A percentile compares a stretch with the other conserved stretches of the same genome.
Evolutionary conservation across 2,888 invertebrate species (phyloP).

Genomic region (Plebejus argus): DNA sequence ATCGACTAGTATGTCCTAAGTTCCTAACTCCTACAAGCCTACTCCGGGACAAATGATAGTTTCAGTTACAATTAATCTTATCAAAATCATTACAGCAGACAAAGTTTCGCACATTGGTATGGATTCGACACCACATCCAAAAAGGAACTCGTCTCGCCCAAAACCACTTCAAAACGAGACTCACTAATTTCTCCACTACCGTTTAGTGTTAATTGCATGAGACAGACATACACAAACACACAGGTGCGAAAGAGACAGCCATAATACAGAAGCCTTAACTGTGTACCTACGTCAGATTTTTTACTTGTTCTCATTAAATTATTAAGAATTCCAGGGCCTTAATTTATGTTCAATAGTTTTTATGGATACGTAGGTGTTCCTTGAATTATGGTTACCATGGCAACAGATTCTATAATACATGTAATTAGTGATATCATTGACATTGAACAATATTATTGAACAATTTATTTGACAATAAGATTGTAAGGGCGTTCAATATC

Average conservation of each 20-base stretch:
- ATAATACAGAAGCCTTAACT: slow-evolving; percentile 53
- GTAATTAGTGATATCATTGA: too few species aligned
- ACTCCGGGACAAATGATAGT: too few species aligned
- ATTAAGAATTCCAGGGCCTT: slow-evolving; percentile 17
- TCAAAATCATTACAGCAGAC: too few species aligned
- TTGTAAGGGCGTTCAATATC: too few species aligned
- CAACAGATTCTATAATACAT: not conserved
- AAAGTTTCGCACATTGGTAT: too few species aligned
- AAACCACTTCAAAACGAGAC: not conserved
- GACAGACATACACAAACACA: slow-evolving; percentile 50
- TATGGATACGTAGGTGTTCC: not conserved
- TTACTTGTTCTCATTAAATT: slow-evolving; percentile 26
- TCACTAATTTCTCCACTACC: slow-evolving; percentile 78
- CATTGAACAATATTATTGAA: too few species aligned
- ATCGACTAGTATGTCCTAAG: too few species aligned
- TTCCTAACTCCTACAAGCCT: too few species aligned
- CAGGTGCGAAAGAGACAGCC: not conserved
- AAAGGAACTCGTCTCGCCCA: not conserved
- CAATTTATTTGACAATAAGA: too few species aligned
- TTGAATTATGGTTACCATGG: not conserved
- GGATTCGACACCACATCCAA: not conserved
- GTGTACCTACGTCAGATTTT: slow-evolving; percentile 37
- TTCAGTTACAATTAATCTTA: too few species aligned
- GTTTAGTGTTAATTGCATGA: slow-evolving; percentile 73
- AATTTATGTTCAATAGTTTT: slow-evolving; percentile 9